Evolutionary conservation across 2,888 invertebrate species (phyloP), one percentile per base, ranked within the genome.

Genomic region (Leucophenga montana): DNA sequence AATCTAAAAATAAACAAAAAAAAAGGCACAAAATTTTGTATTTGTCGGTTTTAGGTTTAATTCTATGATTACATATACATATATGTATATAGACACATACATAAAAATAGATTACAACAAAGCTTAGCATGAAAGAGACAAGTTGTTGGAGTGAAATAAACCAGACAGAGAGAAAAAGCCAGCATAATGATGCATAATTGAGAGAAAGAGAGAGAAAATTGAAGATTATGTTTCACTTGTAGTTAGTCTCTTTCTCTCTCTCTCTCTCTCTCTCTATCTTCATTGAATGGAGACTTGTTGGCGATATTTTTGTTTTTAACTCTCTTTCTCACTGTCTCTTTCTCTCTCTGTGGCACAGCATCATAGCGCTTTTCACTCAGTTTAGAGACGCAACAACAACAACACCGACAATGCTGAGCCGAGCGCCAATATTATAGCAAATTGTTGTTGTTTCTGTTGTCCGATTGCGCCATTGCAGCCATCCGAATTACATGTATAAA

Each of bases 401-500:
- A 80, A 74, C 77, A 73, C 75, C 78, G 78, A 72, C 73, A 33
- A 69, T 65, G 56, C 65, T 65, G 22, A 27, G 69, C 59, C 18
- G 27, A 67, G 31, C 20, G 11, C 6, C 48, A 39, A 39, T 11
- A 39, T 5, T 5, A 39, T 39, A 39, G 39, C 39, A 39, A 39
- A 39, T 39, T 39, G 39, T 39, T 39, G 39, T 39, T 39, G 3
- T 27, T 31, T 8, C 62, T 39, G 14, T 54, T 14, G 31, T 14
- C 8, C 18, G 11, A 18, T 20, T 39, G 61, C 61, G 4, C 61
- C 86, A 89, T 97, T 97, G 86, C 97, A 97, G 1, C 95, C 96
- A 85, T 97, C 94, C 0, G 92, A 91, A 69, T 90, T 89, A 83
- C 97, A 97, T 0, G 97, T 97, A 86, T 92, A 96, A 67, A 97